phyloP scores from a whole-genome alignment of 2,888 invertebrate species.

The Nomada ruficornis region DNA sequence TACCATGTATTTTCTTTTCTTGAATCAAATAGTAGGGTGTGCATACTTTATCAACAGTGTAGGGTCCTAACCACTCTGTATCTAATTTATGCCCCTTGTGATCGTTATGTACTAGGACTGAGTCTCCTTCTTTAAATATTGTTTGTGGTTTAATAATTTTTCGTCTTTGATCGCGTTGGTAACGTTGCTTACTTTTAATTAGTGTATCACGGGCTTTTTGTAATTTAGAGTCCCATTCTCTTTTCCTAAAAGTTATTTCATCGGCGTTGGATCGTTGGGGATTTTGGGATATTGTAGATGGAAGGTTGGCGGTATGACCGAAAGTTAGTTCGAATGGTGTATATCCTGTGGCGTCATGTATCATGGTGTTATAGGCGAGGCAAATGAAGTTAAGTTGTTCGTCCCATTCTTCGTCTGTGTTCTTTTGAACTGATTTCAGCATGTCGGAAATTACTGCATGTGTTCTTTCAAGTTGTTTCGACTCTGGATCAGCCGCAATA shows the following conservation, averaged over 20 bases:
- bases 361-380: conserved; percentile 1
- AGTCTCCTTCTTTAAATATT: neutral
- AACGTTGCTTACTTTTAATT: neutral
- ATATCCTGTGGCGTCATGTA: neutral
- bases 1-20: conserved; percentile 1
- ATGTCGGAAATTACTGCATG: conserved; percentile 13
- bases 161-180: neutral
- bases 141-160: neutral
- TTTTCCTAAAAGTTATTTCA: neutral
- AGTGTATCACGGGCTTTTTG: neutral
- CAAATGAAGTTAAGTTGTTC: conserved; percentile 2
- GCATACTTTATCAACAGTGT: neutral
- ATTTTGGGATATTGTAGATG: neutral
- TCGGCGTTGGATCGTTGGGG: neutral
- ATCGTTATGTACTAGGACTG: conserved; percentile 2
- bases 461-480: conserved; percentile 10
- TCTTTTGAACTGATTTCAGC: conserved; percentile 5
- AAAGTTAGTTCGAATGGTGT: too few species aligned
- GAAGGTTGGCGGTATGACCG: too few species aligned
- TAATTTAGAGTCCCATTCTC: neutral
- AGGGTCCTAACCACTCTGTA: conserved; percentile 7
- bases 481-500: too few species aligned
- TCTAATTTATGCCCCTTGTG: neutral
- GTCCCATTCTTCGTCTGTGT: conserved; percentile 7
- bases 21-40: neutral